Conservation (phyloP, 2,113 vertebrate genomes). For the Madoqua kirkii region DNA sequence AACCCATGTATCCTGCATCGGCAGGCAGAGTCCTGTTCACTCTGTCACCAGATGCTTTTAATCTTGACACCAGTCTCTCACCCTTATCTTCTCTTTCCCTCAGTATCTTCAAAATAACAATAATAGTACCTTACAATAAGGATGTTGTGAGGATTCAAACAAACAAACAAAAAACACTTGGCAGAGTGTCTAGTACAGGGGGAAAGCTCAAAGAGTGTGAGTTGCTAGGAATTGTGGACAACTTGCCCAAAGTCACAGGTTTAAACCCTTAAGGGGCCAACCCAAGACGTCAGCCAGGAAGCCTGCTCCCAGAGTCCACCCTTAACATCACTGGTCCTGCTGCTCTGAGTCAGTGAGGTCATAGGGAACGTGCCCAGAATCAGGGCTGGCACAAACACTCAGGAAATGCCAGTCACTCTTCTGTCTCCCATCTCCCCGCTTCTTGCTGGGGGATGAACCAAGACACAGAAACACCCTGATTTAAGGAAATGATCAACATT, state of each 20-base stretch:
- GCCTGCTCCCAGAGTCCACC: not conserved
- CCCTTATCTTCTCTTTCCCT: not conserved
- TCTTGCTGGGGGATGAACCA: not conserved
- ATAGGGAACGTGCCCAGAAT: accelerated
- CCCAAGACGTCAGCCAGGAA: not conserved
- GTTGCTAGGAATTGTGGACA: not conserved
- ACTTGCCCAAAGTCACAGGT: not conserved
- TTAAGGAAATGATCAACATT: not conserved
- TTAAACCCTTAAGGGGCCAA: not conserved
- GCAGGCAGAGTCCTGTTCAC: not conserved
- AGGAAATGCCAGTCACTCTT: not conserved
- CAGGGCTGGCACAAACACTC: not conserved
- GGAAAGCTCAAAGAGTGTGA: not conserved
- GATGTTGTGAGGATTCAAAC: not conserved
- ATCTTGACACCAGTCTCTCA: not conserved
- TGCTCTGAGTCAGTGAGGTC: accelerated
- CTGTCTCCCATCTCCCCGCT: not conserved
- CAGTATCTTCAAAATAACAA: not conserved
- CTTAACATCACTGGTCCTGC: not conserved
- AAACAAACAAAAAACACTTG: not conserved
- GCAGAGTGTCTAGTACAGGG: not conserved
- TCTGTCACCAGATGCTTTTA: not conserved
- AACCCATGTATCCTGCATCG: accelerated
- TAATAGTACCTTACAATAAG: not conserved
- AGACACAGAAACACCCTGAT: not conserved